Conservation (phyloP, 2,797 vertebrate genomes). For the Anguilla obscura region DNA sequence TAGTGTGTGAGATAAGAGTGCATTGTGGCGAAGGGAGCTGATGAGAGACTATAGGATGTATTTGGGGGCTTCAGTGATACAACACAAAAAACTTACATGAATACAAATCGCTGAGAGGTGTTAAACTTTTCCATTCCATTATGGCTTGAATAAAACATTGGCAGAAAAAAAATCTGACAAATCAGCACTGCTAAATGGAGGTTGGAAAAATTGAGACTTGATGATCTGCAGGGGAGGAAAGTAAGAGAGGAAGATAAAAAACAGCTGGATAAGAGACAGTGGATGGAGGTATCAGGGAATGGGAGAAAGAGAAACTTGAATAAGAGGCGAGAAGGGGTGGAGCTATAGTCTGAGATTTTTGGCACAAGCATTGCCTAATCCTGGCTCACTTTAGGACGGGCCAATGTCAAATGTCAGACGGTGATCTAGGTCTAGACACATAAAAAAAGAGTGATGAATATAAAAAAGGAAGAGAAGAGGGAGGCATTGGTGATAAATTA, state of each 20-base stretch:
- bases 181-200: neutral
- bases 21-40: too few species aligned
- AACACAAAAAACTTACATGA: neutral
- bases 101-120: neutral
- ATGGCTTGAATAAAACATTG: neutral
- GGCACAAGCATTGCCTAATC: neutral
- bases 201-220: neutral
- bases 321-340: neutral
- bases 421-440: slow-evolving; percentile 2
- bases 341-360: neutral
- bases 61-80: too few species aligned
- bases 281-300: slow-evolving; percentile 59
- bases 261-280: neutral
- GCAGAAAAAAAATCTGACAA: neutral
- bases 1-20: too few species aligned
- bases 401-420: neutral
- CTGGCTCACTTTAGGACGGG: neutral
- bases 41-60: too few species aligned
- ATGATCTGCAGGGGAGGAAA: neutral
- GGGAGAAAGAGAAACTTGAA: slow-evolving; percentile 40
- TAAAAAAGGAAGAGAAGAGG: neutral
- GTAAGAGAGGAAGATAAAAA: neutral
- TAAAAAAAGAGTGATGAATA: neutral
- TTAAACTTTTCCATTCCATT: neutral
- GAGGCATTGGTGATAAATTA: neutral